phyloP scores from a whole-genome alignment of 1,140 invertebrate species.

The Phthorimaea operculella region DNA sequence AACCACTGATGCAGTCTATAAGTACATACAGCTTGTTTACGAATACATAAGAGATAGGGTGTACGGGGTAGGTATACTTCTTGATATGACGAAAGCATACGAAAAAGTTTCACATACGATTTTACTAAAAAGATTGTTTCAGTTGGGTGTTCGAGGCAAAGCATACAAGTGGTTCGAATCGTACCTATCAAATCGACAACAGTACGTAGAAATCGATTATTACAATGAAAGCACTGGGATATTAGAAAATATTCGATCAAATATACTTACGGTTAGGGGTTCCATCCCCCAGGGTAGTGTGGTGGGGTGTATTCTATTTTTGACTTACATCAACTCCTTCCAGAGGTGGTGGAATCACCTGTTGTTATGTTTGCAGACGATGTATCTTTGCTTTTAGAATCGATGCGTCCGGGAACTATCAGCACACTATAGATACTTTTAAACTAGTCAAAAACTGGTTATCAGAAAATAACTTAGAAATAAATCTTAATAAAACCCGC shows the following conservation, averaged over 20 bases:
- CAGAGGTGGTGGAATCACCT: background rate
- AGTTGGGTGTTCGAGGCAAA: background rate
- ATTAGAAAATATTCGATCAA: background rate
- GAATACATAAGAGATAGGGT: no score
- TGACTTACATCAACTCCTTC: background rate
- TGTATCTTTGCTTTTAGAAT: no score
- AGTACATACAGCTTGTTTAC: background rate
- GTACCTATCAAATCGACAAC: background rate
- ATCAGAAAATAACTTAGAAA: no score
- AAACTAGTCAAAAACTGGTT: no score
- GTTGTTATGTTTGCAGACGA: background rate
- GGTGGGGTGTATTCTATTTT: background rate
- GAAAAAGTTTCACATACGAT: background rate
- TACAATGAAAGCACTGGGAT: background rate
- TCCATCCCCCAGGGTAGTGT: background rate
- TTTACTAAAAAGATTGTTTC: background rate
- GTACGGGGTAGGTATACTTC: background rate
- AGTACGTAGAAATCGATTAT: background rate
- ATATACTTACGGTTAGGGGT: background rate
- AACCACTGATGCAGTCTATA: background rate
- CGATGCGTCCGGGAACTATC: no score
- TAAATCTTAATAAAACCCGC: no score
- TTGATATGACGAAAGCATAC: background rate
- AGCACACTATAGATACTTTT: no score
- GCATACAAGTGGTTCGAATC: background rate